Evolutionary conservation across 2,797 vertebrate species (phyloP).

Genomic region (Cryptoblepharus egeriae): DNA sequence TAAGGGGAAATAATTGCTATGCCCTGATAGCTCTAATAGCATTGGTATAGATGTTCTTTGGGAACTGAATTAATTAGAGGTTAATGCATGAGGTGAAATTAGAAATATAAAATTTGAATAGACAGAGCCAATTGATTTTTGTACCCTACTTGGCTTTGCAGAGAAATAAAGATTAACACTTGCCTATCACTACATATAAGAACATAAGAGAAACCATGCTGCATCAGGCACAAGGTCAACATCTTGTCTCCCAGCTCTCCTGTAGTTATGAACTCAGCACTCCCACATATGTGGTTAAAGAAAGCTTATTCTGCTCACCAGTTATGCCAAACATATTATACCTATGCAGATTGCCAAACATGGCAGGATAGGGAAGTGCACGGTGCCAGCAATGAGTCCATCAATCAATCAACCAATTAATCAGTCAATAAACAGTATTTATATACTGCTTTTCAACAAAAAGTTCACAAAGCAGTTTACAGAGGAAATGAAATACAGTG

Average conservation of each 20-base stretch:
- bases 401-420: too few relatives aligned
- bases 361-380: too few relatives aligned
- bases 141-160: not conserved
- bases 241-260: too few relatives aligned
- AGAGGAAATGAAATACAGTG: too few relatives aligned
- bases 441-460: too few relatives aligned
- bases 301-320: not conserved
- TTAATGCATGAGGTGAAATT: not conserved
- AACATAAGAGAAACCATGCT: too few relatives aligned
- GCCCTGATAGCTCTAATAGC: not conserved
- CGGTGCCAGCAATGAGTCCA: too few relatives aligned
- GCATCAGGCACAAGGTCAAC: too few relatives aligned
- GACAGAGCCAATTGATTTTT: not conserved
- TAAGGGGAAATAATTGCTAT: accelerated
- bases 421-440: too few relatives aligned
- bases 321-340: not conserved
- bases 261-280: not conserved
- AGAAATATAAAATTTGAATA: not conserved
- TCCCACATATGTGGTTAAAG: not conserved
- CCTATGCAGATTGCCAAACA: too few relatives aligned
- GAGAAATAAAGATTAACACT: not conserved
- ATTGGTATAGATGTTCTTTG: too few relatives aligned
- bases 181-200: not conserved
- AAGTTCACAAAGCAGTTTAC: too few relatives aligned
- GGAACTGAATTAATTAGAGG: not conserved